phyloP scores from a whole-genome alignment of 2,888 invertebrate species.

The Cephonodes hylas region DNA sequence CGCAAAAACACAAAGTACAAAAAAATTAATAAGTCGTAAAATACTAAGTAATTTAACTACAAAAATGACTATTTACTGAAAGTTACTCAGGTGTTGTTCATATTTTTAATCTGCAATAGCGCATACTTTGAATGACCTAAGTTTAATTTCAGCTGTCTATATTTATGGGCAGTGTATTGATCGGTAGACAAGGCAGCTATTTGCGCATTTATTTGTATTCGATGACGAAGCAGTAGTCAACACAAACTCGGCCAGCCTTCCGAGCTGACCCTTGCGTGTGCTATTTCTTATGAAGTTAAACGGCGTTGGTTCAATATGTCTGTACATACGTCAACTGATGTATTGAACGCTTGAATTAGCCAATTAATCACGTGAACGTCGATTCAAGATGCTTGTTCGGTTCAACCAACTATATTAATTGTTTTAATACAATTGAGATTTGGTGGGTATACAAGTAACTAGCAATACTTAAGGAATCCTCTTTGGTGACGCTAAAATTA shows the following conservation, averaged over 20 bases:
- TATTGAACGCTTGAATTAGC: neutral
- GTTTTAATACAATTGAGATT: too few relatives aligned
- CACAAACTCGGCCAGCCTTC: neutral
- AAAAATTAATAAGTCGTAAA: too few relatives aligned
- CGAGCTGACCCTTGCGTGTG: neutral
- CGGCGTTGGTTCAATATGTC: neutral
- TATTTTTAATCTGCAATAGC: too few relatives aligned
- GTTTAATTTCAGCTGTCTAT: too few relatives aligned
- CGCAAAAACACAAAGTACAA: too few relatives aligned
- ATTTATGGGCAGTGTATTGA: neutral
- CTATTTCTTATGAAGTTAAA: neutral
- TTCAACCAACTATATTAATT: neutral
- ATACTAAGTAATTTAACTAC: too few relatives aligned
- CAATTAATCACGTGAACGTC: neutral
- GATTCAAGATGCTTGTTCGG: neutral
- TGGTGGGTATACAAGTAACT: too few relatives aligned
- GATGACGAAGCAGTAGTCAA: conserved; percentile 1
- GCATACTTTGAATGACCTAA: too few relatives aligned
- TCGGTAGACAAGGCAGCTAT: neutral
- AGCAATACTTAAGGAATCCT: too few relatives aligned
- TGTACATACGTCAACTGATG: neutral
- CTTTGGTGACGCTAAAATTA: too few relatives aligned
- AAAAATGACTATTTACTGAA: too few relatives aligned
- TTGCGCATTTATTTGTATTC: neutral
- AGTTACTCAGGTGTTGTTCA: too few relatives aligned